Evolutionary conservation across 2,888 invertebrate genomes (phyloP), one percentile per base, ranked within the genome.

Genomic region (Conistra vaccinii): DNA sequence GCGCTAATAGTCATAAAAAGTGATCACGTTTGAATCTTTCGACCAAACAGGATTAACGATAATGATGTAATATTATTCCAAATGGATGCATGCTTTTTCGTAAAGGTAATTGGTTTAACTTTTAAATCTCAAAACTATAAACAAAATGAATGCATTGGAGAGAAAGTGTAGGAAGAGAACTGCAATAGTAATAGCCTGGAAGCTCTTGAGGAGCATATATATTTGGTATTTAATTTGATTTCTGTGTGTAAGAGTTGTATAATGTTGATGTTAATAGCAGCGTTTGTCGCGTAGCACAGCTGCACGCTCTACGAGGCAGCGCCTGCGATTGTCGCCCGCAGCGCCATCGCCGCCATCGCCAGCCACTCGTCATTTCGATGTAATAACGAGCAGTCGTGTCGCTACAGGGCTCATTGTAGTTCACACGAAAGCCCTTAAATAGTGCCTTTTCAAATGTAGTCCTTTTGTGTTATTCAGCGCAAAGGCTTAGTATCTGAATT

Each of bases 371-470:
- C 89, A 92, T 90, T 90, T 95, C 88, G 92, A 95, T 95, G 96
- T 96, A 94, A 96, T 90, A 86, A 90, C 90, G 95, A 91, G 93
- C 90, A 93, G 96, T 95, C 93, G 96, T 94, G 94, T 96, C 78
- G 89, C 91, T 92, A 89, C 90, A 91, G 95, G 95, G 95, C 95
- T 96, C 95, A 95, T 96, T 96, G 95, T 95, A 96, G 95, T 95
- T 95, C 95, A 92, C 91, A 92, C 94, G 95, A 96, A 96, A 95
- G 95, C 95, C 96, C 95, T 93, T 89, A 91, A 91, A 89, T 80
- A 93, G 95, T 96, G 94, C 91, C 93, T 91, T 91, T 95, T 96
- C 96, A 95, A 96, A 96, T 96, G 96, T 96, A 96, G 96, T 96
- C 96, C 92, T 89, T 95, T 94, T 89, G 95, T 93, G 91, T 89